Base-by-base conservation (phyloP, 1,140 invertebrate genomes). In the Mamestra configurata region DNA sequence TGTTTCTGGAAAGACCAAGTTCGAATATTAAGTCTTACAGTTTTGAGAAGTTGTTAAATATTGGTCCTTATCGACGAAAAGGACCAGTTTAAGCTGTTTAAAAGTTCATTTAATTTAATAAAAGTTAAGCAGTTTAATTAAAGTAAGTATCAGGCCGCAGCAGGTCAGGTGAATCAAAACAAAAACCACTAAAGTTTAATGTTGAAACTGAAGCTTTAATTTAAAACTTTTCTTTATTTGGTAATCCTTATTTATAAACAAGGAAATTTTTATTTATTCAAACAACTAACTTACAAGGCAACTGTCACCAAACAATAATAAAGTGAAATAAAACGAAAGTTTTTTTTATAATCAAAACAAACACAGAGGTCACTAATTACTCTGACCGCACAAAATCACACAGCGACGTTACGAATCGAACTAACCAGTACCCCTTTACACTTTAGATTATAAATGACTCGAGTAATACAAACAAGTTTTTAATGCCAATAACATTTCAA, bases 1-100 rank as follows among this genome's bases (percentile, higher is more conserved):
- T 92, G 31, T 61, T 71, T 84, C 89, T 91, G 85, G 13, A 88
- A 88, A 68, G 59, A 77, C 1, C 27, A 43, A 18, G 40, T 15
- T 8, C 0, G 10, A 27, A 70, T n/a, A 18, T 51, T 70, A 15
- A 49, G 24, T 51, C 37, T 43, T n/a, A 15, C 4, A 18, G 13
- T 1, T 20, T 35, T 6, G 0, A 0, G 13, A 13, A 15, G 8
- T 43, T 13, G 15, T 4, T 13, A 43, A 43, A 43, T 43, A 13
- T 2, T 11, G 40, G 8, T 43, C 40, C 3, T 43, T 43, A 13
- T 37, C 10, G 35, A 7, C 6, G 6, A 2, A 6, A 37, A 35
- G 35, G 35, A 37, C 35, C 35, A 37, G n/a, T n/a, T n/a, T n/a
- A n/a, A n/a, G n/a, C n/a, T n/a, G n/a, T n/a, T n/a, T n/a, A n/a